These are phyloP conservation scores for Eunapius fragilis DNA, from an alignment of 37 sponge, comb jelly and placozoan species.

Conservation along the genomic window DNA sequence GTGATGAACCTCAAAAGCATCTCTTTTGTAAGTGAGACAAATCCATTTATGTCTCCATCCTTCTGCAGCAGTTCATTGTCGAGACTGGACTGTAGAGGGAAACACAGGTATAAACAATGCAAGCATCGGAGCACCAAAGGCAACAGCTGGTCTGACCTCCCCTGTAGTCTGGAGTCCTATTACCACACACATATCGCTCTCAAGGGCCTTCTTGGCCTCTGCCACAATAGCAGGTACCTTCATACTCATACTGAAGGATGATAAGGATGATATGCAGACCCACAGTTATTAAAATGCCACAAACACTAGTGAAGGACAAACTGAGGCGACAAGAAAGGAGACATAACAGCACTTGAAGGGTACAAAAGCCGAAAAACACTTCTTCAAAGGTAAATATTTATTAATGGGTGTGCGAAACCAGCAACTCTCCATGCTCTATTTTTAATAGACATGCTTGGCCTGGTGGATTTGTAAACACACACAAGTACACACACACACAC, in stretches of 20 bases:
- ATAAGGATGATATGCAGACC: not conserved
- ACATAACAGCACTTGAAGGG: too few species aligned
- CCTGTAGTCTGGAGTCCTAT: constrained; percentile 75
- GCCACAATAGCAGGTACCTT: constrained; percentile 55
- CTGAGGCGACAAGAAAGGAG: too few species aligned
- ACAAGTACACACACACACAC: not conserved
- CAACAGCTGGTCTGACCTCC: constrained; percentile 28
- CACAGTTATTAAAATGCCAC: not conserved
- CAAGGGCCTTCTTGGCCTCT: constrained; percentile 12
- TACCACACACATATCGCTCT: constrained; percentile 29
- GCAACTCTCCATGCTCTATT: too few species aligned
- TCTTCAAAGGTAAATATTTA: too few species aligned
- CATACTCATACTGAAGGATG: constrained; percentile 19
- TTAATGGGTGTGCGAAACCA: too few species aligned
- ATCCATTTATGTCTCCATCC: constrained; percentile 14
- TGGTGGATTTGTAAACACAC: too few species aligned
- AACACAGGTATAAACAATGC: not conserved
- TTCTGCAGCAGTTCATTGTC: constrained; percentile 15
- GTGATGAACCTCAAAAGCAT: constrained; percentile 49
- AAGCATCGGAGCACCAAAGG: too few species aligned
- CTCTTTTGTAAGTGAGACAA: constrained; percentile 60
- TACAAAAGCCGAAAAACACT: too few species aligned
- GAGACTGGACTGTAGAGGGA: constrained; percentile 36
- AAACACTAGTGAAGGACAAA: too few species aligned
- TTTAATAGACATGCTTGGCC: too few species aligned